Evolutionary conservation across 2,113 vertebrate genomes (phyloP), one percentile per base, ranked within the genome.

Genomic region (Neomonachus schauinslandi): DNA sequence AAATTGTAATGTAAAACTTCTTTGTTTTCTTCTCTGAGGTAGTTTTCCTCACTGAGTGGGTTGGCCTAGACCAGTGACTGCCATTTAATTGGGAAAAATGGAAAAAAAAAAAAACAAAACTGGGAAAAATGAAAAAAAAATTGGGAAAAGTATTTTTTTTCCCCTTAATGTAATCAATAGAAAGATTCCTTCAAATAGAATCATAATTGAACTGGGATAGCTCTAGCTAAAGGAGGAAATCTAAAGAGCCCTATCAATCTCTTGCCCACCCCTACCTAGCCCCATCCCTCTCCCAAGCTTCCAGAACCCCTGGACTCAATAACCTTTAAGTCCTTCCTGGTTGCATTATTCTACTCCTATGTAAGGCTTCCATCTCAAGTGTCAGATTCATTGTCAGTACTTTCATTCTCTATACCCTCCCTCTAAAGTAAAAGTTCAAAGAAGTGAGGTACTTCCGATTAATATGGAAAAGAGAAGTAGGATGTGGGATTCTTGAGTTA

Each of bases 321-420:
- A 26, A 71, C 3, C 2, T 80, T 87, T 46, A 85, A 1, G 8
- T 11, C 1, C 16, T 93, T 94, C 91, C 51, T 82, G 33, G 39
- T 88, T 88, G 72, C n/a, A 53, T 57, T 79, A 46, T 36, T 97
- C 89, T 57, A n/a, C 24, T 65, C 96, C n/a, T 24, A 42, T 36
- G 4, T 28, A 59, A 84, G 28, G 11, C 71, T 95, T 81, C 19
- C 21, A 84, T 49, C 86, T 79, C 19, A 87, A 53, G 18, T 74
- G 33, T 85, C 74, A 71, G 36, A 6, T 24, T 65, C 15, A 79
- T 61, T 94, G 28, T 55, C n/a, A 21, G 3, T 72, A 21, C 36
- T 67, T 80, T 67, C 55, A 42, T 94, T 71, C 72, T 86, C 18
- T 93, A 14, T 5, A 59, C 3, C 11, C 24, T 49, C 49, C 12